Evolutionary conservation across 2,888 invertebrate species (phyloP).

Genomic region (Hedya salicella): DNA sequence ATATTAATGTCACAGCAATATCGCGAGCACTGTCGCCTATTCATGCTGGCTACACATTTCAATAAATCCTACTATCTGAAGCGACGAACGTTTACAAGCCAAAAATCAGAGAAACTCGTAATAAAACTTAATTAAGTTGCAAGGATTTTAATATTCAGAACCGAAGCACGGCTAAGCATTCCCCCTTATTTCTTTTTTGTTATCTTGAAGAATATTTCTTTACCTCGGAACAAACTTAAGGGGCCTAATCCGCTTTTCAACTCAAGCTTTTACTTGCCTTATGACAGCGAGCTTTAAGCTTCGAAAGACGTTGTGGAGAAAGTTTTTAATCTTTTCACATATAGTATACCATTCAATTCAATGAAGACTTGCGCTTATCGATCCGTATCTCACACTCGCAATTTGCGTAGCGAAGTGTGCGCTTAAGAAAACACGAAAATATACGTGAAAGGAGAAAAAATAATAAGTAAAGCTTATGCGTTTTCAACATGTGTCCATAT

Average conservation of each 20-base stretch:
- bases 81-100: background rate
- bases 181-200: constrained; percentile 59
- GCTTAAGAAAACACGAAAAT: constrained; percentile 42
- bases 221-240: constrained; percentile 79
- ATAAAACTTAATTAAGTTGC: constrained; percentile 57
- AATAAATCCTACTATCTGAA: constrained; percentile 22
- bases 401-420: constrained; percentile 42
- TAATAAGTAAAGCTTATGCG: constrained; percentile 68
- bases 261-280: constrained; percentile 78
- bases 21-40: constrained; percentile 14
- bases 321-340: constrained; percentile 74
- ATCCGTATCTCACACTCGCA: constrained; percentile 29
- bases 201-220: constrained; percentile 75
- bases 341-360: constrained; percentile 48
- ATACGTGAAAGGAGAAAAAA: constrained; percentile 54
- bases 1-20: constrained; percentile 38
- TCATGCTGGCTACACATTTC: constrained; percentile 17
- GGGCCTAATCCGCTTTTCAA: constrained; percentile 80
- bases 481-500: constrained; percentile 71
- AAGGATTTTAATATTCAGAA: constrained; percentile 67
- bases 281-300: constrained; percentile 77
- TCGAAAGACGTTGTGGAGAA: constrained; percentile 68
- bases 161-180: constrained; percentile 62
- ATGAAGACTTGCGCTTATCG: constrained; percentile 36
- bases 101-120: constrained; percentile 48